These are phyloP conservation scores for Pristionchus arcanus DNA, from an alignment of 2,888 invertebrate species.

Conservation along the genomic window DNA sequence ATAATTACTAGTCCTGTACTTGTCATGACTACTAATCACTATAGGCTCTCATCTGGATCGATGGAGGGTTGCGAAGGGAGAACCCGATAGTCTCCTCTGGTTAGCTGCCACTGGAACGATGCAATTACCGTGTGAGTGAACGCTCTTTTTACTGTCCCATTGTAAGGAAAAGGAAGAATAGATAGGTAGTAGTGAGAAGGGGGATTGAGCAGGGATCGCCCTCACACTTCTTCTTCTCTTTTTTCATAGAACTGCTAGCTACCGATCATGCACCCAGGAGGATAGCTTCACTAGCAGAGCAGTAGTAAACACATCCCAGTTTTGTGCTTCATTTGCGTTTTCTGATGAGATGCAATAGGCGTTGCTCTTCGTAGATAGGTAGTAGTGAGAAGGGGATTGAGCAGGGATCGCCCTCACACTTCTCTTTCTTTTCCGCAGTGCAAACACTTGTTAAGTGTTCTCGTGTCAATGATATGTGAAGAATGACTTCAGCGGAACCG, in stretches of 20 bases:
- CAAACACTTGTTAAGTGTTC: slow-evolving; percentile 30
- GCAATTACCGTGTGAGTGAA: slow-evolving; percentile 70
- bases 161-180: slow-evolving; percentile 2
- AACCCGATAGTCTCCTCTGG: slow-evolving; percentile 77
- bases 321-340: too few species aligned
- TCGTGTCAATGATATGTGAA: slow-evolving; percentile 29
- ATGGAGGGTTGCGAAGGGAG: slow-evolving; percentile 76
- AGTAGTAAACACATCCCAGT: too few species aligned
- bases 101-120: slow-evolving; percentile 78
- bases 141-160: slow-evolving; percentile 39
- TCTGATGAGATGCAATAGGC: too few species aligned
- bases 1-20: not conserved
- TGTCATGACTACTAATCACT: not conserved
- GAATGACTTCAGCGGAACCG: slow-evolving; percentile 68
- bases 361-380: too few species aligned
- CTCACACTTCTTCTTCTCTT: slow-evolving; percentile 15
- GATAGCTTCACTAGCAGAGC: too few species aligned
- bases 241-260: too few species aligned
- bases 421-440: not conserved
- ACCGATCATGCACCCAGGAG: too few species aligned
- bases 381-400: not conserved
- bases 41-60: slow-evolving; percentile 55
- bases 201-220: not conserved
- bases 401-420: slow-evolving; percentile 8
- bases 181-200: not conserved